A percentile compares a stretch with the other conserved stretches of the same genome.
Evolutionary conservation across 2,113 vertebrate genomes (phyloP).

Genomic region (Alaudala cheleensis): DNA sequence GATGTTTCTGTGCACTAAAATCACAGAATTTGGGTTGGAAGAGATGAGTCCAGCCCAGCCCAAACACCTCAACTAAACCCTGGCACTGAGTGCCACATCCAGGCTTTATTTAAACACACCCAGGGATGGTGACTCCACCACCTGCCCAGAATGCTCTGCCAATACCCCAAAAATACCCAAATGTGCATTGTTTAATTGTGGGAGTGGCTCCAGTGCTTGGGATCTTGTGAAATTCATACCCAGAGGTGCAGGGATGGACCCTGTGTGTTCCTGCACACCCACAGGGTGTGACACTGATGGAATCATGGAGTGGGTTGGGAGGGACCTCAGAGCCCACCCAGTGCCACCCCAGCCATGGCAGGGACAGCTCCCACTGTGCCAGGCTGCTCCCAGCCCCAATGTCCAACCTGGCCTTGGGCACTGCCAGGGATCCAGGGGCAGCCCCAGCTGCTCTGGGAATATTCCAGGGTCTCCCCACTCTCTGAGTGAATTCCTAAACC

Average conservation of each 20-base stretch:
- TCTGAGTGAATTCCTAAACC: neutral
- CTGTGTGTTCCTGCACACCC: neutral
- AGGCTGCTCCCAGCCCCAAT: neutral
- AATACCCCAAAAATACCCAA: neutral
- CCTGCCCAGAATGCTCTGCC: neutral
- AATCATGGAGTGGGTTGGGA: neutral
- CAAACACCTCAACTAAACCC: neutral
- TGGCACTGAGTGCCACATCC: neutral
- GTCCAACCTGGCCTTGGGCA: neutral
- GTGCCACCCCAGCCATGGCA: neutral
- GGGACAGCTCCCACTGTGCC: neutral
- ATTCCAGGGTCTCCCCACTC: neutral
- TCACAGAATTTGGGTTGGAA: neutral
- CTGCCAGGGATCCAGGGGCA: neutral
- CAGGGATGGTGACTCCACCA: neutral
- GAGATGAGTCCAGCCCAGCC: neutral
- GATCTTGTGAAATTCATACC: neutral
- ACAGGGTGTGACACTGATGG: neutral
- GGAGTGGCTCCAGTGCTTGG: neutral
- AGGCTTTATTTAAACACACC: neutral
- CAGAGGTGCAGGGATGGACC: neutral
- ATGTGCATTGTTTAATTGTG: rapidly evolving
- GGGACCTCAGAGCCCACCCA: rapidly evolving
- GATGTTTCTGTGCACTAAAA: neutral
- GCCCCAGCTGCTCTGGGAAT: neutral